phyloP scores from a whole-genome alignment of 2,888 invertebrate genomes.

The Stegophylla sp. region DNA sequence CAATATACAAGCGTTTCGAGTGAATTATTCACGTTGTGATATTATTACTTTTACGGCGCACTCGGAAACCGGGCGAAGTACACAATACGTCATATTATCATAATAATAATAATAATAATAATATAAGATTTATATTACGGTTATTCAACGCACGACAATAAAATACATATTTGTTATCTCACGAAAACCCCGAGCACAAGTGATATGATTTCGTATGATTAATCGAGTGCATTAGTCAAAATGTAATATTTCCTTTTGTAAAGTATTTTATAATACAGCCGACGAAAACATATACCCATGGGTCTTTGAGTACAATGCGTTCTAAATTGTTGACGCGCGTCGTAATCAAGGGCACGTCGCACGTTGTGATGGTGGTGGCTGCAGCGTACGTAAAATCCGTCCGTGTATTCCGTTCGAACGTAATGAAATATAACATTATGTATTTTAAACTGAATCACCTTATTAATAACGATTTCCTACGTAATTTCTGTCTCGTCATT shows the following conservation, averaged over 20 bases:
- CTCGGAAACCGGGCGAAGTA: too few species aligned
- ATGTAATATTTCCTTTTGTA: conserved; percentile 34
- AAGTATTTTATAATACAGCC: conserved; percentile 21
- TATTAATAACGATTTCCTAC: not conserved
- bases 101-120: too few species aligned
- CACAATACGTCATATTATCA: not conserved
- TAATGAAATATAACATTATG: conserved; percentile 10
- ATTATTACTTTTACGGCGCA: not conserved
- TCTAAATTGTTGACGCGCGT: conserved; percentile 34
- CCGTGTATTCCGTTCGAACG: not conserved
- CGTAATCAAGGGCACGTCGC: conserved; percentile 28
- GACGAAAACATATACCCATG: conserved; percentile 19
- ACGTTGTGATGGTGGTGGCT: not conserved
- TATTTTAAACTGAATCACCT: conserved; percentile 1
- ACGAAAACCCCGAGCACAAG: not conserved
- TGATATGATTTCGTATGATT: conserved; percentile 23
- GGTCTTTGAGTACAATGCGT: conserved; percentile 28
- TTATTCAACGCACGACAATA: not conserved
- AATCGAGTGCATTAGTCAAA: conserved; percentile 44
- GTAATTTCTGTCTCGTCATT: too few species aligned
- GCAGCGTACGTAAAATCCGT: conserved; percentile 1
- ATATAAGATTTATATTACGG: conserved; percentile 1
- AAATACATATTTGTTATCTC: not conserved
- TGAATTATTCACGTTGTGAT: not conserved
- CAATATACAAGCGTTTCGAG: too few species aligned